Evolutionary conservation across 2,797 vertebrate species (phyloP).

Genomic region (Taeniopygia guttata): DNA sequence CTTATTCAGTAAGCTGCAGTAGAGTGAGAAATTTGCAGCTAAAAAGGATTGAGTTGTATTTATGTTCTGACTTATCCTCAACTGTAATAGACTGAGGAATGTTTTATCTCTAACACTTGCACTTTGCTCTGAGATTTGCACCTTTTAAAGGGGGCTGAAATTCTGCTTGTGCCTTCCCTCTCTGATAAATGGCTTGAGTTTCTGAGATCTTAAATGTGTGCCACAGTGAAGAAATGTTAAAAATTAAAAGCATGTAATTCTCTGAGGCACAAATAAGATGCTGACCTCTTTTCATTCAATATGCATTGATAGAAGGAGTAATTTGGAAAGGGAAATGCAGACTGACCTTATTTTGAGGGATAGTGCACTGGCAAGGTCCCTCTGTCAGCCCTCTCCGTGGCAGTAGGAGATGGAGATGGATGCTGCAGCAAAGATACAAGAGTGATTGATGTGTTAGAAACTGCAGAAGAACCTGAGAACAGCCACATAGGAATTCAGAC

Average conservation of each 20-base stretch:
- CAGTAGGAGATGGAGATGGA: not conserved
- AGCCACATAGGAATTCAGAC: not conserved
- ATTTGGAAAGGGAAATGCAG: not conserved
- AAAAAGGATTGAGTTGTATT: not conserved
- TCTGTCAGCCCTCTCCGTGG: not conserved
- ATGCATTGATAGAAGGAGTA: not conserved
- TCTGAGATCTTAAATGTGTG: not conserved
- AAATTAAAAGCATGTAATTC: not conserved
- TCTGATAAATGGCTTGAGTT: not conserved
- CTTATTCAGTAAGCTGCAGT: not conserved
- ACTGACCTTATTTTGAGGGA: not conserved
- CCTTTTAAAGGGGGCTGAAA: not conserved
- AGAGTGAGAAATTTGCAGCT: constrained; percentile 5
- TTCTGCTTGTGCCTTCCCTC: not conserved
- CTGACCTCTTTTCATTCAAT: not conserved
- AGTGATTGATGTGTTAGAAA: not conserved
- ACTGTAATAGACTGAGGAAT: constrained; percentile 6
- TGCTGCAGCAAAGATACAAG: not conserved
- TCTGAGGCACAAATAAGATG: not conserved
- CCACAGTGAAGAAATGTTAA: not conserved
- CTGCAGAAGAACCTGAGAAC: not conserved
- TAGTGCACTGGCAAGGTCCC: not conserved
- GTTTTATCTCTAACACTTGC: not conserved
- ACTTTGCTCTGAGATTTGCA: constrained; percentile 9
- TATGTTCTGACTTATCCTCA: constrained; percentile 8